phyloP scores from a whole-genome alignment of 2,113 vertebrate genomes.

The Cichladusa arquata region DNA sequence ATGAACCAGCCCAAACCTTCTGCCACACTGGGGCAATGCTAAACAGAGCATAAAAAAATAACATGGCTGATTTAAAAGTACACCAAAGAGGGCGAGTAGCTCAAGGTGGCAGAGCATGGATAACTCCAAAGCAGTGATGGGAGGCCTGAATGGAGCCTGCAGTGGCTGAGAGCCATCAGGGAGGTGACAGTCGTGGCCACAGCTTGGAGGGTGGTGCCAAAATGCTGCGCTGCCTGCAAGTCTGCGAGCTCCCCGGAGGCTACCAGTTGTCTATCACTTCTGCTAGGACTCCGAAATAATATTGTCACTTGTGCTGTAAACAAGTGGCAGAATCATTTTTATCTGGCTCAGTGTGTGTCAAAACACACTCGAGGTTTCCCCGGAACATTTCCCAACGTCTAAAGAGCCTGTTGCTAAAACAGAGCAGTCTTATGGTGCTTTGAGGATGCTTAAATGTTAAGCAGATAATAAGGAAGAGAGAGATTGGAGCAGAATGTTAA shows the following conservation, averaged over 20 bases:
- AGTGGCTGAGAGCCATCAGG: background rate
- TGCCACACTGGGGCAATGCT: fast-evolving
- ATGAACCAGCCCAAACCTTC: background rate
- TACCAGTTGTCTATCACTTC: background rate
- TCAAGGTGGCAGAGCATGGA: fast-evolving
- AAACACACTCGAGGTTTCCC: background rate
- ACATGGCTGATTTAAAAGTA: background rate
- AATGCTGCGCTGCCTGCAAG: background rate
- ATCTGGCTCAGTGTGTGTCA: background rate
- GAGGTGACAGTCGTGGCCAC: background rate
- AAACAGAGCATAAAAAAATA: background rate
- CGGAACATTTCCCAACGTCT: background rate
- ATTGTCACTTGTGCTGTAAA: constrained; percentile 36
- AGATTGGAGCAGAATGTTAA: background rate
- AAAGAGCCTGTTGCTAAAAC: background rate
- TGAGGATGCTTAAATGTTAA: background rate
- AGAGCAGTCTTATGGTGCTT: background rate
- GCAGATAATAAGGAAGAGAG: background rate
- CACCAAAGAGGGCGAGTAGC: background rate
- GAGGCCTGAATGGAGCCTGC: background rate
- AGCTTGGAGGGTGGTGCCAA: background rate
- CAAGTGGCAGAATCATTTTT: constrained; percentile 24
- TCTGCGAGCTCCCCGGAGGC: background rate
- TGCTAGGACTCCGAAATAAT: background rate
- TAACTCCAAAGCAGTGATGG: background rate